phyloP scores from a whole-genome alignment of 2,113 vertebrate genomes.

The Charina bottae region DNA sequence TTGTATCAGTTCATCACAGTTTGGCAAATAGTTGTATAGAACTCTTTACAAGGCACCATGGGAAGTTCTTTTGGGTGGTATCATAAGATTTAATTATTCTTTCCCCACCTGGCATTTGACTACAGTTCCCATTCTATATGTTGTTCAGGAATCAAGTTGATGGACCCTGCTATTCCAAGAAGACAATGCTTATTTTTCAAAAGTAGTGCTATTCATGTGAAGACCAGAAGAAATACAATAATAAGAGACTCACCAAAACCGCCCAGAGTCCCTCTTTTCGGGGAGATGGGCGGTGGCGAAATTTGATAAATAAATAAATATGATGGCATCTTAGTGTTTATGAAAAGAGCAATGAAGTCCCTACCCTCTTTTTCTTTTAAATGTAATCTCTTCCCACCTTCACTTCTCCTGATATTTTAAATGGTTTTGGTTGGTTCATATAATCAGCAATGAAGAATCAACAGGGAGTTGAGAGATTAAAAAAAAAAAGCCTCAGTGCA shows the following conservation, averaged over 20 bases:
- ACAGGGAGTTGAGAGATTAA: background rate
- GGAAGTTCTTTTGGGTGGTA: background rate
- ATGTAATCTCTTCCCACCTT: conserved; percentile 34
- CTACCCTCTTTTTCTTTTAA: conserved; percentile 17
- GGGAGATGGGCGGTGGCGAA: too few species aligned
- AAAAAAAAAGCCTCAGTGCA: conserved; percentile 67
- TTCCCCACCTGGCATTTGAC: background rate
- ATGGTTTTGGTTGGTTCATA: conserved; percentile 56
- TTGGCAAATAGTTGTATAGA: background rate
- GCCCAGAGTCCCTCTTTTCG: too few species aligned
- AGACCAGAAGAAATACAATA: background rate
- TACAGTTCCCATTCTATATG: background rate
- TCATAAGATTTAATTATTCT: background rate
- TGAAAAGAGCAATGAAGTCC: background rate
- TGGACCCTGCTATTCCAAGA: background rate
- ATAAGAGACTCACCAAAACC: background rate
- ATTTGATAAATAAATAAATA: too few species aligned
- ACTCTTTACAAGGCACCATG: background rate
- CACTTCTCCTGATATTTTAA: background rate
- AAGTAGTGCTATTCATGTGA: background rate
- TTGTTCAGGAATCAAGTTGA: background rate
- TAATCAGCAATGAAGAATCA: conserved; percentile 69
- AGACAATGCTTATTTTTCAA: background rate
- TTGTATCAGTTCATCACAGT: too few species aligned
- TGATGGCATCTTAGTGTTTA: background rate